Conservation (phyloP, 1,140 invertebrate genomes). For the Platyura marginata region DNA sequence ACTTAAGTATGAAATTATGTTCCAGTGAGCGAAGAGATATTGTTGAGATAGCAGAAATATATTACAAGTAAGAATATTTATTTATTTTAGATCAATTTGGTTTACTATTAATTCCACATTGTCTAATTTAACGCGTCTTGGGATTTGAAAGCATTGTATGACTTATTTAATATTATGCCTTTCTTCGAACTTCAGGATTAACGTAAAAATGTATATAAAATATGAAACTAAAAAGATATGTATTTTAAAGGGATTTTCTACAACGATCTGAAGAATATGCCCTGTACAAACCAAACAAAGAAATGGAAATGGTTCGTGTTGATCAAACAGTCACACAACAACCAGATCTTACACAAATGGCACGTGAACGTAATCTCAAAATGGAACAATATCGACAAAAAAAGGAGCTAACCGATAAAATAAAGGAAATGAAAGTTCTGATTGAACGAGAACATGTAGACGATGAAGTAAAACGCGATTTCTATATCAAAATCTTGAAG, state of each 20-base stretch:
- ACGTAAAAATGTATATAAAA: too few relatives aligned
- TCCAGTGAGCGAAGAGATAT: slow-evolving; percentile 40
- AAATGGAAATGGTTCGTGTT: neutral
- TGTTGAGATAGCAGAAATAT: slow-evolving; percentile 55
- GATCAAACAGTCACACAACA: slow-evolving; percentile 9
- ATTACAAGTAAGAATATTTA: slow-evolving; percentile 47
- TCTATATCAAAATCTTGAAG: slow-evolving; percentile 61
- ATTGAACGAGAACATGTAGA: slow-evolving; percentile 44
- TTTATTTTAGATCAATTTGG: too few relatives aligned
- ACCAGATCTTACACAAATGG: slow-evolving; percentile 21
- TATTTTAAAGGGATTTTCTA: slow-evolving; percentile 68
- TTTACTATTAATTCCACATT: too few relatives aligned
- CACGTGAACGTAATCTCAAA: slow-evolving; percentile 44
- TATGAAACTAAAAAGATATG: too few relatives aligned
- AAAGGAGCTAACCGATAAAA: slow-evolving; percentile 56
- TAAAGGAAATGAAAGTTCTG: slow-evolving; percentile 42
- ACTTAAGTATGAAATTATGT: slow-evolving; percentile 48
- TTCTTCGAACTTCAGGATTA: too few relatives aligned
- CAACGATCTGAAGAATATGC: slow-evolving; percentile 61
- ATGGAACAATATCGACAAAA: slow-evolving; percentile 61
- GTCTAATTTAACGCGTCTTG: too few relatives aligned
- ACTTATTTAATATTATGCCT: too few relatives aligned
- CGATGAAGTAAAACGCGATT: slow-evolving; percentile 65
- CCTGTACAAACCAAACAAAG: slow-evolving; percentile 30
- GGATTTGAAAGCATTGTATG: too few relatives aligned